These are phyloP conservation scores for Python bivittatus DNA, from an alignment of 2,113 vertebrate species.

Conservation along the genomic window DNA sequence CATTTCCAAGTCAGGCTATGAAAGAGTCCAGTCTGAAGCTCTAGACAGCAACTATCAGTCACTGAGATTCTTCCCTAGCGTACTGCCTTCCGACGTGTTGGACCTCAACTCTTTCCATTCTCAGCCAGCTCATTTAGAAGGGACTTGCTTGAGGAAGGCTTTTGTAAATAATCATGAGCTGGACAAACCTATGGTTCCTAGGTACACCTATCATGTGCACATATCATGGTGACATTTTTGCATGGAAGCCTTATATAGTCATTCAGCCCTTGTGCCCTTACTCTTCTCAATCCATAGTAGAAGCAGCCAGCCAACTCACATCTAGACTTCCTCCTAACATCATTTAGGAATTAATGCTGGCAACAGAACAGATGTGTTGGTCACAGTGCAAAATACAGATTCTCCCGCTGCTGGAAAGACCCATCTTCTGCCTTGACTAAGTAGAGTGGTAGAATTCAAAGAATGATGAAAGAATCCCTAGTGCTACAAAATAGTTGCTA, in stretches of 20 bases:
- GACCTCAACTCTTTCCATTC: not conserved
- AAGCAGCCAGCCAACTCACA: not conserved
- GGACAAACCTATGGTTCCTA: not conserved
- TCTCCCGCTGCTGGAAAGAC: not conserved
- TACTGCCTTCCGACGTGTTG: not conserved
- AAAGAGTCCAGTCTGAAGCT: not conserved
- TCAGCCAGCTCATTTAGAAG: not conserved
- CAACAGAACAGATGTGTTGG: not conserved
- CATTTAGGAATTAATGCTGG: not conserved
- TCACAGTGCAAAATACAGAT: not conserved
- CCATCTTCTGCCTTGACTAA: conserved; percentile 8
- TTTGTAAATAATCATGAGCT: not conserved
- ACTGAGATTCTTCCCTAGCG: not conserved
- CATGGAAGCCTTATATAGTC: not conserved
- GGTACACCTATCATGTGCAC: not conserved
- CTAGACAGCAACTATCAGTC: not conserved
- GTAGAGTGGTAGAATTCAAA: not conserved
- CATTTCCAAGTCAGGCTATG: not conserved
- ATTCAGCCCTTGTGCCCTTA: not conserved
- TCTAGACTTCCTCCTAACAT: not conserved
- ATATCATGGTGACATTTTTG: not conserved
- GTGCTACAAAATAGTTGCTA: not conserved
- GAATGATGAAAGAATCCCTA: conserved; percentile 6
- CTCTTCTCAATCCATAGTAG: not conserved
- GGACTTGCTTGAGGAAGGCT: not conserved